A percentile compares a stretch with the other conserved stretches of the same genome.
These are phyloP conservation scores for Drosophila nigromelanica DNA, from an alignment of 1,140 invertebrate species.

Conservation along the genomic window DNA sequence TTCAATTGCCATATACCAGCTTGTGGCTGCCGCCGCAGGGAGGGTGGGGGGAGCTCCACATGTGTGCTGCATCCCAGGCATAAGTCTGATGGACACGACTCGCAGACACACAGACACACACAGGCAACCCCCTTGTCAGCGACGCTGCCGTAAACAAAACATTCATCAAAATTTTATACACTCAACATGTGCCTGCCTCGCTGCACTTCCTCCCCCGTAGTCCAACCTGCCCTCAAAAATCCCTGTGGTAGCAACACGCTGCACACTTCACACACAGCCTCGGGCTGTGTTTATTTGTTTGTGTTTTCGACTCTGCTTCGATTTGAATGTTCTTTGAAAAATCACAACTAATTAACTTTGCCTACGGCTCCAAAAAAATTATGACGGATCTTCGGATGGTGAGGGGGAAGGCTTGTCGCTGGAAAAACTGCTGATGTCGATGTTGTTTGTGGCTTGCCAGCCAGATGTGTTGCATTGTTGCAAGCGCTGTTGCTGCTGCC, in stretches of 20 bases:
- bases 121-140: conserved; percentile 55
- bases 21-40: conserved; percentile 39
- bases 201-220: conserved; percentile 14
- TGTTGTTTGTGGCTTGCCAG: conserved; percentile 13
- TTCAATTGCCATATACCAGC: conserved; percentile 73
- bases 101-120: conserved; percentile 27
- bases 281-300: conserved; percentile 60
- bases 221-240: neutral
- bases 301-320: conserved; percentile 49
- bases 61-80: conserved; percentile 59
- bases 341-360: conserved; percentile 82
- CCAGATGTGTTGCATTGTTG: conserved; percentile 32
- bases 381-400: conserved; percentile 12
- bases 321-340: conserved; percentile 82
- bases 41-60: conserved; percentile 18
- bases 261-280: conserved; percentile 21
- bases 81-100: conserved; percentile 33
- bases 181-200: conserved; percentile 73
- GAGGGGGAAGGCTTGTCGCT: neutral
- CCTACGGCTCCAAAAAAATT: conserved; percentile 43
- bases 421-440: conserved; percentile 9
- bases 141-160: conserved; percentile 71
- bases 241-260: neutral
- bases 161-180: conserved; percentile 82
- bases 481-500: neutral